Evolutionary conservation across 2,797 vertebrate genomes (phyloP), one percentile per base, ranked within the genome.

Genomic region (Hemitrygon akajei): DNA sequence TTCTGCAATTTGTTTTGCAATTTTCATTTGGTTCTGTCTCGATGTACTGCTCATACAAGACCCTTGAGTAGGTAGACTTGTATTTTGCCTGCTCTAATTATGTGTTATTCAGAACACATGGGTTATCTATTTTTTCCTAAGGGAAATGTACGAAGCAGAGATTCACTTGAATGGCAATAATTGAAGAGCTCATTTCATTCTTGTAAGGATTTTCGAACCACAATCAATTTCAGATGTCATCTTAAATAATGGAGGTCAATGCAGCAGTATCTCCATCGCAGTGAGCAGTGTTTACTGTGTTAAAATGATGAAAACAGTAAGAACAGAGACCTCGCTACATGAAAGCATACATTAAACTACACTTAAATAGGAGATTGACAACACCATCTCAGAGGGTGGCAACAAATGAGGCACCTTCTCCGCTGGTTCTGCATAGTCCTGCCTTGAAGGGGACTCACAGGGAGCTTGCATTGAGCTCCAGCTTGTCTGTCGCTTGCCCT

Each of bases 151-250:
- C 94, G 82, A 95, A 95, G 95, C 94, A 94, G 94, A 96, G 95
- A 96, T 97, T 96, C 96, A 96, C 97, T 96, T 94, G 82, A 95
- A 95, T 95, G 94, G 95, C 95, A 95, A 96, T 97, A 97, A 97
- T 96, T 95, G 96, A 97, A 96, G 96, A 97, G 96, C 96, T 97
- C 96, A 96, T 97, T 97, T 97, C 96, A 97, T 97, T 97, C 96
- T 95, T 95, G 96, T 95, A 96, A 96, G 95, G 96, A 96, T 97
- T 96, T 97, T 97, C 96, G 96, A 96, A 95, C 96, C 96, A 95
- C 97, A 96, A 97, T 97, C 97, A 97, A 97, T 97, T 97, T 96
- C 95, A 94, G 30, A 94, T 95, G 96, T 95, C 94, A 94, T 96
- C 95, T 95, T 97, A 96, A 97, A 96, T 95, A 97, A 96, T 95